Base-by-base conservation (phyloP, 2,888 invertebrate genomes). In the Chymomyza procnemis region DNA sequence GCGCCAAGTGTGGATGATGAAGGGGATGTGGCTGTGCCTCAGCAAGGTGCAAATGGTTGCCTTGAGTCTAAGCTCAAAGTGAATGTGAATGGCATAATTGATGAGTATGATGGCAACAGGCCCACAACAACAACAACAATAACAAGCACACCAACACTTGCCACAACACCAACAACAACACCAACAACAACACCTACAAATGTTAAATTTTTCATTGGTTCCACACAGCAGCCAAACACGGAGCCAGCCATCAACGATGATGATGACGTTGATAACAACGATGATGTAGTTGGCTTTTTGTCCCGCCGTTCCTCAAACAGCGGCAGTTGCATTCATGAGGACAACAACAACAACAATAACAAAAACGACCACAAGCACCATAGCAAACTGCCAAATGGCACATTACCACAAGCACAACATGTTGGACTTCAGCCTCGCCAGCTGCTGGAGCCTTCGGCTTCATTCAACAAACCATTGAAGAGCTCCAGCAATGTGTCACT, bases 191-290 rank as follows among this genome's bases (percentile, higher is more conserved):
- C 47, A 34, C 55, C 67, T 67, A 75, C 71, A 63, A 77, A 76
- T 74, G 89, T 88, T 46, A 87, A 75, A 76, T 89, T 89, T 73
- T 88, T 88, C 76, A 89, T 89, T 78, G 88, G 89, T 75, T 72
- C 75, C 64, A 85, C 87, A 72, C 85, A 84, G 86, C 87, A 85
- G 71, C 76, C 72, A 68, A 78, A 75, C 61, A 54, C 66, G 47
- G 75, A 74, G 34, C 75, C 69, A 9, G 73, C 71, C 74, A 73
- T 72, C 71, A 41, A 59, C 14, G 63, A 52, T 26, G 65, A 34
- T 22, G 57, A 46, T 4, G 52, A 47, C 8, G 55, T 50, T 26
- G 62, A 34, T n/a, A 48, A 46, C 2, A 46, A 47, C 8, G 55
- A 48, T 9, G 47, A 67, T 19, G 34, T 19, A 16, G 34, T 12